Percentiles rank a stretch among this genome's conserved stretches.
These are phyloP conservation scores for Eilema sororculum DNA, from an alignment of 2,888 invertebrate genomes.

Conservation along the genomic window DNA sequence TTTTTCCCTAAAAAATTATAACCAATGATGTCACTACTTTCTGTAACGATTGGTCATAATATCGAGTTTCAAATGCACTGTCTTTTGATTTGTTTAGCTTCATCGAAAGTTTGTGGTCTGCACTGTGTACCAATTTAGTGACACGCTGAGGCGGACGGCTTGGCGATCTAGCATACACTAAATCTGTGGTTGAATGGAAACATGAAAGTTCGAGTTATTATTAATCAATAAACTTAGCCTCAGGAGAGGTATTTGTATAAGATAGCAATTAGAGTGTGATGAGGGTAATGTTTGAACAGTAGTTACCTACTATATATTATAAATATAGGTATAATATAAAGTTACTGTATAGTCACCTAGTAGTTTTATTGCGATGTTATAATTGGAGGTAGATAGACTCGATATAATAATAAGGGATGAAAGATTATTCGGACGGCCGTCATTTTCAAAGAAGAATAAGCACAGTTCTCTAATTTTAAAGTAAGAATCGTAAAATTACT, in stretches of 20 bases:
- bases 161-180: not conserved
- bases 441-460: no score
- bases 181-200: not conserved
- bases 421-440: not conserved
- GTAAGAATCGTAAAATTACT: no score
- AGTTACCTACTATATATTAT: not conserved
- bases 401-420: not conserved
- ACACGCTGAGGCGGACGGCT: no score
- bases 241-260: not conserved
- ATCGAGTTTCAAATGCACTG: not conserved
- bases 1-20: no score
- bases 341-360: not conserved
- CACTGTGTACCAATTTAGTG: not conserved
- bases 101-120: not conserved
- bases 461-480: no score
- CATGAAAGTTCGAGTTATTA: not conserved
- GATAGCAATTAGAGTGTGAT: not conserved
- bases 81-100: not conserved
- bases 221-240: conserved; percentile 2
- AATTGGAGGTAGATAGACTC: not conserved
- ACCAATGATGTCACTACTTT: not conserved
- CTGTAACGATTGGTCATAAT: no score
- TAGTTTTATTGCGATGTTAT: not conserved
- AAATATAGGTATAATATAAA: not conserved
- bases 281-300: not conserved